Evolutionary conservation across 2,888 invertebrate genomes (phyloP).

Genomic region (Nemotelus nigrinus): DNA sequence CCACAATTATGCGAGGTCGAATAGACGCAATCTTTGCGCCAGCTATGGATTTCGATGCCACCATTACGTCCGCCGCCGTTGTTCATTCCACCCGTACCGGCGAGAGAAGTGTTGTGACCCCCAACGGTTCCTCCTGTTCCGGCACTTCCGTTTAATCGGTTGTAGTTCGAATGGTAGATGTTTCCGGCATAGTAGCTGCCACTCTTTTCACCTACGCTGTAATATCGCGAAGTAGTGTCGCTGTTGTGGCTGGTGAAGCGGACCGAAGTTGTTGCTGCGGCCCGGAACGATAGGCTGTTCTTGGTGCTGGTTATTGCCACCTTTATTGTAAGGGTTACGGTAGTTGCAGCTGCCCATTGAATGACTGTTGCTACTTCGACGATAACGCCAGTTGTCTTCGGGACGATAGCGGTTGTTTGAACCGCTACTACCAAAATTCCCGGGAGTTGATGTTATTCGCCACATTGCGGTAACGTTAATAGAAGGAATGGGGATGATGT

Average conservation of each 20-base stretch:
- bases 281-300: background rate
- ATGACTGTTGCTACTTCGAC: slow-evolving; percentile 54
- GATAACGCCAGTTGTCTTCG: slow-evolving; percentile 62
- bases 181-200: slow-evolving; percentile 24
- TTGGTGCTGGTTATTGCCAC: background rate
- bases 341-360: slow-evolving; percentile 50
- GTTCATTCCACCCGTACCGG: background rate
- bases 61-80: slow-evolving; percentile 28
- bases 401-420: slow-evolving; percentile 46
- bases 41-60: slow-evolving; percentile 59
- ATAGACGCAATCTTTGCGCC: slow-evolving; percentile 62
- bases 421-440: slow-evolving; percentile 19
- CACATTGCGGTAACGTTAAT: background rate
- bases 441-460: background rate
- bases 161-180: background rate
- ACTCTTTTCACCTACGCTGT: background rate
- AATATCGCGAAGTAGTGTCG: slow-evolving; percentile 53
- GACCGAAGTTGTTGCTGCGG: slow-evolving; percentile 10
- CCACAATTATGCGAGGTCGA: slow-evolving; percentile 58
- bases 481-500: slow-evolving; percentile 34
- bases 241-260: slow-evolving; percentile 54
- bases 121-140: background rate
- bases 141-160: slow-evolving; percentile 5
- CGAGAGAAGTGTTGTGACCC: background rate
- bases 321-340: slow-evolving; percentile 30